Evolutionary conservation across 1,140 invertebrate species (phyloP), one percentile per base, ranked within the genome.

Genomic region (Hylyphantes graminicola): DNA sequence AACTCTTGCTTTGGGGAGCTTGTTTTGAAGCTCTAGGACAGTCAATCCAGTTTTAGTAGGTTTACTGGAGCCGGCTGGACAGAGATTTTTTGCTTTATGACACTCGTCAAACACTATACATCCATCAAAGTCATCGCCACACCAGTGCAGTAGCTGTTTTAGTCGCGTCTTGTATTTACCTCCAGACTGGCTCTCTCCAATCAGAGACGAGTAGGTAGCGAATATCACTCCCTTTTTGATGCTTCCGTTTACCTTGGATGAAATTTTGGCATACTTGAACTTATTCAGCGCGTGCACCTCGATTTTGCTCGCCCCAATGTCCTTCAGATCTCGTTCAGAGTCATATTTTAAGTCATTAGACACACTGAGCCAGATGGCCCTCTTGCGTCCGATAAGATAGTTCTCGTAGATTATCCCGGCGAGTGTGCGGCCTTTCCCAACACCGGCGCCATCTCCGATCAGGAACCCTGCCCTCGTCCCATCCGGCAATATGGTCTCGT

Each of bases 51-150:
- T 94, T 89, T 94, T 94, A 2, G 93, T 94, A 4, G 98, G 95
- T 88, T 99, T 99, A 35, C 96, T 95, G n/a, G 96, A 97, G 0
- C 97, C 97, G n/a, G 94, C 94, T 13, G 98, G 97, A 88, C 96
- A 98, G n/a, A 99, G 91, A 92, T 99, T 99, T 91, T 99, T 99
- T 0, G 98, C 98, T 87, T 97, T 94, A 91, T 99, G 98, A 91
- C 98, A 99, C 90, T 99, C 98, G 90, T 99, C 98, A 91, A 99
- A 99, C 48, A 99, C 93, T 88, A 99, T 94, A 94, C 93, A 86
- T 94, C 97, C 97, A 90, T 98, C 97, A 89, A 98, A 98, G 89
- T 98, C 96, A 88, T 96, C 94, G 7, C 98, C 97, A 90, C 96
- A 98, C 98, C 98, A 99, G 88, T 99, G 96, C 70, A 99, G 88